Evolutionary conservation across 2,888 invertebrate species (phyloP).

Genomic region (Silvanus unidentatus): DNA sequence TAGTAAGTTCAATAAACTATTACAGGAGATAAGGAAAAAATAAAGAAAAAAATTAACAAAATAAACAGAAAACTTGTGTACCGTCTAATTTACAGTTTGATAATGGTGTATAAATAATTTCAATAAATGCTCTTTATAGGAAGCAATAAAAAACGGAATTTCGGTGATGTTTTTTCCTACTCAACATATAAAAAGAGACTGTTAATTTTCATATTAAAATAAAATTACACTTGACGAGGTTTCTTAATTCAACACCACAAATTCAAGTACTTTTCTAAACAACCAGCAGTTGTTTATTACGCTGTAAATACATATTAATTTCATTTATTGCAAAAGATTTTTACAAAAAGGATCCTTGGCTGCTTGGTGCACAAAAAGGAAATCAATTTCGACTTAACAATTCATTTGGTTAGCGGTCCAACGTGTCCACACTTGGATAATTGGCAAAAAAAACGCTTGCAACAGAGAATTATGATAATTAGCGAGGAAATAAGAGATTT

Average conservation of each 20-base stretch:
- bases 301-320: background rate
- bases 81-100: conserved; percentile 15
- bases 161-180: too few species aligned
- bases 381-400: conserved; percentile 13
- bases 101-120: background rate
- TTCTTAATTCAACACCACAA: too few species aligned
- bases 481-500: too few species aligned
- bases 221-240: too few species aligned
- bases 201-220: too few species aligned
- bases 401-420: too few species aligned
- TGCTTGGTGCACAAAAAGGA: conserved; percentile 1
- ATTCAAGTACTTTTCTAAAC: too few species aligned
- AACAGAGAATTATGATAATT: conserved; percentile 4
- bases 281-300: too few species aligned
- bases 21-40: conserved; percentile 27
- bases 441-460: too few species aligned
- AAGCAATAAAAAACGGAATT: too few species aligned
- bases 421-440: conserved; percentile 21
- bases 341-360: conserved; percentile 16
- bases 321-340: conserved; percentile 1
- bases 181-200: too few species aligned
- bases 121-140: too few species aligned
- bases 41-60: conserved; percentile 27
- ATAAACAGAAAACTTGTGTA: conserved; percentile 31
- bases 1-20: conserved; percentile 31